These are phyloP conservation scores for Galerucella pusilla DNA, from an alignment of 2,888 invertebrate species.

Conservation along the genomic window DNA sequence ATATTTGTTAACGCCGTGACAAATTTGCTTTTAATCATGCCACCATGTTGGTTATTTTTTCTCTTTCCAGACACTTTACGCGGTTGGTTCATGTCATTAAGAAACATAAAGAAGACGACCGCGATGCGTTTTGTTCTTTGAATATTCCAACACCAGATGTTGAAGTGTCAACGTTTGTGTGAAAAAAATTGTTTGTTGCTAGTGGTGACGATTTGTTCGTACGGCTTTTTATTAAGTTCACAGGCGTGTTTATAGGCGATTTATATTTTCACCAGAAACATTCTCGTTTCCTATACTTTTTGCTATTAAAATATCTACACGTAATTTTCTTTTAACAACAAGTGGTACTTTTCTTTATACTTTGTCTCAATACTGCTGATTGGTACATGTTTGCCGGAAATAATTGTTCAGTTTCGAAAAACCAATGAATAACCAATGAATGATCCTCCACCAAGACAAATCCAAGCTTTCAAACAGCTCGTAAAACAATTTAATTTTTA, in stretches of 20 bases:
- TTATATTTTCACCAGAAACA: background rate
- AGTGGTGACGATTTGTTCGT: background rate
- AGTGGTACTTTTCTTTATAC: no score
- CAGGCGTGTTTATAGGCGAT: background rate
- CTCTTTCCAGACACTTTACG: background rate
- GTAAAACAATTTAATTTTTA: no score
- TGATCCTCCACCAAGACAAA: no score
- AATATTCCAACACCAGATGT: conserved; percentile 13
- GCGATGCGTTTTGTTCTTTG: background rate
- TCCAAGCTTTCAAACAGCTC: no score
- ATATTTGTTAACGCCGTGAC: conserved; percentile 39
- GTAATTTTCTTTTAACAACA: no score
- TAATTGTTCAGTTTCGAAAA: no score
- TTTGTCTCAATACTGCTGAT: no score
- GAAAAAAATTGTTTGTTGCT: conserved; percentile 18
- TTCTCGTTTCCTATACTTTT: background rate
- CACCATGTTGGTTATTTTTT: background rate
- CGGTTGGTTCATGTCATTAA: background rate
- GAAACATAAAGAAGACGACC: background rate
- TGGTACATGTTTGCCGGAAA: no score
- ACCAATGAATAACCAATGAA: no score
- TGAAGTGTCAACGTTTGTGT: background rate
- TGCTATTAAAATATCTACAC: no score
- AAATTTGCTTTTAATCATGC: conserved; percentile 39
- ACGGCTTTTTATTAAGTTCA: background rate